These are phyloP conservation scores for Neolamprologus multifasciatus DNA, from an alignment of 2,797 vertebrate genomes.

Conservation along the genomic window DNA sequence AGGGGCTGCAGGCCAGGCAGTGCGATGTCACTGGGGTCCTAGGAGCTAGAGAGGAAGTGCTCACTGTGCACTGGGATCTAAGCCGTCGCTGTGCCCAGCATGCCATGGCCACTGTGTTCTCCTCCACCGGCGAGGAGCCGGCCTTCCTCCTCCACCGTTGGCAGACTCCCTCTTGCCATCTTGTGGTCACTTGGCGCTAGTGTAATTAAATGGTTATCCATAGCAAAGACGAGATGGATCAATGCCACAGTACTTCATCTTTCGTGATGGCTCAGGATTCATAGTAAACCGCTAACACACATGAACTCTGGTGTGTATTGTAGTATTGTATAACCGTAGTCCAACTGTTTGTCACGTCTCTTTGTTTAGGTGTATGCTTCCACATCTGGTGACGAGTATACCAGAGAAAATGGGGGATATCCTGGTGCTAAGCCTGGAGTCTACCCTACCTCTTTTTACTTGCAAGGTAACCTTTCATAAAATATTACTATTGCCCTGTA, in stretches of 20 bases:
- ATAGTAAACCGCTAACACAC: neutral
- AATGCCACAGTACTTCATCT: neutral
- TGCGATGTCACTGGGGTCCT: slow-evolving; percentile 72
- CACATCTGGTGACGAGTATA: slow-evolving; percentile 92
- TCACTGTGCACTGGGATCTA: slow-evolving; percentile 75
- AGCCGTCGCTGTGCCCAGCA: slow-evolving; percentile 75
- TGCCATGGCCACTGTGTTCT: slow-evolving; percentile 69
- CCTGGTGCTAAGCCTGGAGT: slow-evolving; percentile 84
- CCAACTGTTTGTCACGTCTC: neutral
- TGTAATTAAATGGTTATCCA: neutral
- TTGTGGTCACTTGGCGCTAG: slow-evolving; percentile 54
- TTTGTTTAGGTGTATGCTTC: slow-evolving; percentile 88
- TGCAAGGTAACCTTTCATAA: slow-evolving; percentile 80
- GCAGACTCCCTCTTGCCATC: slow-evolving; percentile 69
- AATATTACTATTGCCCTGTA: neutral
- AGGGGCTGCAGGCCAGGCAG: slow-evolving; percentile 59
- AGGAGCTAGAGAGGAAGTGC: slow-evolving; percentile 77
- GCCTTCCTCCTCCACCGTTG: slow-evolving; percentile 31
- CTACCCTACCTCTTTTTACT: slow-evolving; percentile 91
- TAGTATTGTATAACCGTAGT: neutral
- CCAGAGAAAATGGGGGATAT: slow-evolving; percentile 85
- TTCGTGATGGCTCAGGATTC: neutral
- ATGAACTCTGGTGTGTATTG: neutral
- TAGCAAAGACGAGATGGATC: neutral
- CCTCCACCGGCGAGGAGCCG: slow-evolving; percentile 48